phyloP scores from a whole-genome alignment of 2,113 vertebrate genomes.

The Triplophysa tibetana region DNA sequence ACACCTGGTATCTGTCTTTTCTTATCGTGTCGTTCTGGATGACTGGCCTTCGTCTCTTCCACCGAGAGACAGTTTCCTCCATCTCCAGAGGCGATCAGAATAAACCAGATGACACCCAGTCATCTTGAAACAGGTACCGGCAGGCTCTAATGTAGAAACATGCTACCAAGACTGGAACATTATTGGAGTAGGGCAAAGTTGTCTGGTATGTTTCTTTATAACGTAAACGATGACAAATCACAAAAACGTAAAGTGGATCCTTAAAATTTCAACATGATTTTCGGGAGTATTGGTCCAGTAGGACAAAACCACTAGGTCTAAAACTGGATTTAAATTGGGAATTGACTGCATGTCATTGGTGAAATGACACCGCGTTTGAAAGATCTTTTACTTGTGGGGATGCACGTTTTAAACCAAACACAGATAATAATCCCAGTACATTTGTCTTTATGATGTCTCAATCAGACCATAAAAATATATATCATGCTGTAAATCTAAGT shows the following conservation, averaged over 20 bases:
- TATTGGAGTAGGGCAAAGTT: neutral
- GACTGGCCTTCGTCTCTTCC: too few relatives aligned
- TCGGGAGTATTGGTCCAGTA: neutral
- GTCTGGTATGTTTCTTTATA: neutral
- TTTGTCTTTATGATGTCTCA: conserved; percentile 56
- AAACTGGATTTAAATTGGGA: neutral
- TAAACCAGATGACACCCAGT: neutral
- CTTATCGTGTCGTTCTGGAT: too few relatives aligned
- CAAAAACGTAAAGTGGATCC: neutral
- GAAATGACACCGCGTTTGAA: neutral
- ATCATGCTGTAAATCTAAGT: conserved; percentile 51
- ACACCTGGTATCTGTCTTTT: too few relatives aligned
- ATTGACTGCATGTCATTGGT: neutral
- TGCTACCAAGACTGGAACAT: neutral
- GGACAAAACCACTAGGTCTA: neutral
- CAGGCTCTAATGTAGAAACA: neutral
- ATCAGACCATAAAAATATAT: conserved; percentile 71
- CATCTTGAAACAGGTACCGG: neutral
- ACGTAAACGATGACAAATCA: too few relatives aligned
- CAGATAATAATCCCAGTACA: conserved; percentile 41
- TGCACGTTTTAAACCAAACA: conserved; percentile 46
- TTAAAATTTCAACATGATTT: neutral
- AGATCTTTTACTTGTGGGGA: conserved; percentile 1
- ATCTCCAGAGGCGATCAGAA: neutral
- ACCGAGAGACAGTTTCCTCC: neutral